Evolutionary conservation across 2,888 invertebrate genomes (phyloP), one percentile per base, ranked within the genome.

Genomic region (Aspidiotus rigidus): DNA sequence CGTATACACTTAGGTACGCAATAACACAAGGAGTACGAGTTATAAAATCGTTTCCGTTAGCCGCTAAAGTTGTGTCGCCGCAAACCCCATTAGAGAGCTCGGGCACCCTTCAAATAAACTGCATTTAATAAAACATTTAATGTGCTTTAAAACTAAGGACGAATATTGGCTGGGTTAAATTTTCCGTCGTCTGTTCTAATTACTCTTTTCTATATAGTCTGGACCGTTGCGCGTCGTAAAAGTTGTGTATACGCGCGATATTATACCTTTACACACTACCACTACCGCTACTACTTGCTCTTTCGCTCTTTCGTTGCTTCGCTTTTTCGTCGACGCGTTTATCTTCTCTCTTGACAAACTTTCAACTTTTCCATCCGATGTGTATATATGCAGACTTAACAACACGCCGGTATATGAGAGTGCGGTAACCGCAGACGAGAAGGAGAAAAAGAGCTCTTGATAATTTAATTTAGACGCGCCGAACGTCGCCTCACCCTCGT

Each of bases 91-190:
- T 66, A 66, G 66, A 28, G 28, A 28, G 28, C 64, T 49, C 56
- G n/a, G 66, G 56, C 66, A 66, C 66, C 66, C 66, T 66, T 66
- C 57, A 57, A 66, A 66, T 66, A 66, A 66, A 66, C 66, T 66
- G 66, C 66, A 59, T 66, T 66, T 66, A 66, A 66, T 66, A 66
- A 66, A 66, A 66, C 66, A 66, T 66, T 66, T 66, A 66, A 66
- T 66, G 66, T 57, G 66, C 66, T 66, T 66, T 66, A 66, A 66
- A 66, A 66, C 66, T 56, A 66, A 66, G 66, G 66, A 57, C 57
- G 66, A 66, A 66, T 66, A 66, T 66, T 66, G 66, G 66, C 66
- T 66, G 57, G 66, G 57, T 66, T 66, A 57, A 66, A 66, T 66
- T 66, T 66, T 57, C 57, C 66, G 57, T 66, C 66, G 66, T 66